phyloP scores from a whole-genome alignment of 2,888 invertebrate species.

The Dorcus hopei region DNA sequence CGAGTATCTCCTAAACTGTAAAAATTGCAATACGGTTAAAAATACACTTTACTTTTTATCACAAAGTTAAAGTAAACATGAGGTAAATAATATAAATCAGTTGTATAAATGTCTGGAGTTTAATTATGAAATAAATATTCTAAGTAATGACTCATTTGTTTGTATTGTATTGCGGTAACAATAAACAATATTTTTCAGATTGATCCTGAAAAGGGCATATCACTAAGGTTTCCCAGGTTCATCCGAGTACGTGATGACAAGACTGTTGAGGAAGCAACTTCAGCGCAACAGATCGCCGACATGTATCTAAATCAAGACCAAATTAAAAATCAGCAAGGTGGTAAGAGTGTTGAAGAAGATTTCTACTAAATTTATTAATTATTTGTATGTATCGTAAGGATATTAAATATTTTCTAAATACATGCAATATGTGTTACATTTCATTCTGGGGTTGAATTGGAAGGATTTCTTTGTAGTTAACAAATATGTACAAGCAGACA shows the following conservation, averaged over 20 bases:
- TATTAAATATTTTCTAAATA: neutral
- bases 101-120: no score
- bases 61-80: no score
- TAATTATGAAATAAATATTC: no score
- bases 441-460: no score
- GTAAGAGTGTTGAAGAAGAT: conserved; percentile 55
- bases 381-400: neutral
- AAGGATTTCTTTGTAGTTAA: no score
- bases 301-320: conserved; percentile 93
- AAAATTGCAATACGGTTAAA: conserved; percentile 4
- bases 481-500: no score
- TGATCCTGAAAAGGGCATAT: conserved; percentile 89
- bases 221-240: conserved; percentile 92
- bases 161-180: no score
- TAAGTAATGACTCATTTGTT: no score
- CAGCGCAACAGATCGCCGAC: conserved; percentile 81
- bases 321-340: conserved; percentile 67
- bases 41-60: no score
- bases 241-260: conserved; percentile 90
- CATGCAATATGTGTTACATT: no score
- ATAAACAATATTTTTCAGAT: conserved; percentile 50
- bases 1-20: no score
- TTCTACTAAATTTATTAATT: conserved; percentile 53
- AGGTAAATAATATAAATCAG: no score
- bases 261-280: conserved; percentile 86